Conservation (phyloP, 2,113 vertebrate genomes). For the Ciconia stormi region DNA sequence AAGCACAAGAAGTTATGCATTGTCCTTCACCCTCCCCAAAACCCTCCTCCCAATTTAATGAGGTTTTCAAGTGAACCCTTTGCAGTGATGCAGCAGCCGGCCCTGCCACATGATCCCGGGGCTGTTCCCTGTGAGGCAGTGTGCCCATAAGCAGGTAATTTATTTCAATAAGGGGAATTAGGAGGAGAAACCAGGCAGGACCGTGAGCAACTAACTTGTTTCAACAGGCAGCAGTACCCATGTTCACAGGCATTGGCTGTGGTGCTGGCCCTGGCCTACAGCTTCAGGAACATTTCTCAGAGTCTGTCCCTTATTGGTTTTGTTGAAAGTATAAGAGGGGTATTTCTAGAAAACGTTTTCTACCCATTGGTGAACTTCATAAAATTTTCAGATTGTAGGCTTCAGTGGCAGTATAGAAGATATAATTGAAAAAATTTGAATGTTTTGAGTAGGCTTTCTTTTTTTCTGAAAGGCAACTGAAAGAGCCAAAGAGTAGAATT, state of each 20-base stretch:
- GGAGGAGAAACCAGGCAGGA: not conserved
- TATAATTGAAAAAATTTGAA: not conserved
- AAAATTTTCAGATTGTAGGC: not conserved
- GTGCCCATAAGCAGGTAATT: accelerated
- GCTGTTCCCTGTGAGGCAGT: not conserved
- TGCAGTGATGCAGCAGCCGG: not conserved
- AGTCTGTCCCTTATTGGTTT: not conserved
- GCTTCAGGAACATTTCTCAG: not conserved
- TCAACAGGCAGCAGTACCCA: not conserved
- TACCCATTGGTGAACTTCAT: not conserved
- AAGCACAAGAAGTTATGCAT: not conserved
- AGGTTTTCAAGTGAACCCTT: not conserved
- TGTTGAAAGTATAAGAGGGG: not conserved
- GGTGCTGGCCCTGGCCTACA: not conserved
- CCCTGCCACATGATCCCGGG: accelerated
- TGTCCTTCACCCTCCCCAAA: not conserved
- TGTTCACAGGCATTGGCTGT: not conserved
- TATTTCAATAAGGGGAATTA: not conserved
- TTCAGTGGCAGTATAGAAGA: not conserved
- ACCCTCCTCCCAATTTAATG: not conserved
- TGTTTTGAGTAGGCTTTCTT: not conserved
- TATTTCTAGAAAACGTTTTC: not conserved
- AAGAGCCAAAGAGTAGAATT: not conserved
- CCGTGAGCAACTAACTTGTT: not conserved
- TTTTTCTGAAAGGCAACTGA: not conserved